These are phyloP conservation scores for Gobionotothen gibberifrons DNA, from an alignment of 2,797 vertebrate genomes.

Conservation along the genomic window DNA sequence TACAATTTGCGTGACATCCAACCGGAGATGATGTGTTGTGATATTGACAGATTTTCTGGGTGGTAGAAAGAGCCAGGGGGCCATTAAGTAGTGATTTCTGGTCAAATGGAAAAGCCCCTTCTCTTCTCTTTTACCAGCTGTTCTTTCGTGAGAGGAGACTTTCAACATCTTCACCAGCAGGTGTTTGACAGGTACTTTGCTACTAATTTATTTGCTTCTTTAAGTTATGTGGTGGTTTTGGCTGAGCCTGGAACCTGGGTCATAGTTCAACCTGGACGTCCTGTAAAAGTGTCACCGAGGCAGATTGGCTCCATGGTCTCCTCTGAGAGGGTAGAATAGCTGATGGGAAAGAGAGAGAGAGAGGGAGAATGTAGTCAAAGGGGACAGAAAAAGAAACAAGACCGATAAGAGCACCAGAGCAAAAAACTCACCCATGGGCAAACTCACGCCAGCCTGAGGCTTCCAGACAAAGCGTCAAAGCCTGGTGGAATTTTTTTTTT, in stretches of 20 bases:
- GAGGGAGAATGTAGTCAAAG: constrained; percentile 44
- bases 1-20: constrained; percentile 61
- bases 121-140: constrained; percentile 51
- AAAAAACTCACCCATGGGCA: constrained; percentile 58
- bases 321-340: constrained; percentile 51
- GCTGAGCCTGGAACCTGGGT: constrained; percentile 53
- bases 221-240: constrained; percentile 68
- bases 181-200: constrained; percentile 80
- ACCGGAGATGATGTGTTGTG: constrained; percentile 61
- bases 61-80: constrained; percentile 30
- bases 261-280: constrained; percentile 72
- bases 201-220: constrained; percentile 74
- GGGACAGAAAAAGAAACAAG: constrained; percentile 31
- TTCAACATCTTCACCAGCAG: constrained; percentile 64
- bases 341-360: constrained; percentile 33
- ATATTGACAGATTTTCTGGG: constrained; percentile 57
- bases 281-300: constrained; percentile 72
- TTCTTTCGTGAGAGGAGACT: constrained; percentile 50
- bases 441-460: constrained; percentile 56
- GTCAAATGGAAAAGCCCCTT: constrained; percentile 58
- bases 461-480: constrained; percentile 56
- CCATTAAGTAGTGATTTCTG: constrained; percentile 59
- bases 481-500: constrained; percentile 6
- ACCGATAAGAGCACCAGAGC: constrained; percentile 38
- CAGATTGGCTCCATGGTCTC: constrained; percentile 69